Evolutionary conservation across 2,797 vertebrate genomes (phyloP).

Genomic region (Sarcophilus harrisii): DNA sequence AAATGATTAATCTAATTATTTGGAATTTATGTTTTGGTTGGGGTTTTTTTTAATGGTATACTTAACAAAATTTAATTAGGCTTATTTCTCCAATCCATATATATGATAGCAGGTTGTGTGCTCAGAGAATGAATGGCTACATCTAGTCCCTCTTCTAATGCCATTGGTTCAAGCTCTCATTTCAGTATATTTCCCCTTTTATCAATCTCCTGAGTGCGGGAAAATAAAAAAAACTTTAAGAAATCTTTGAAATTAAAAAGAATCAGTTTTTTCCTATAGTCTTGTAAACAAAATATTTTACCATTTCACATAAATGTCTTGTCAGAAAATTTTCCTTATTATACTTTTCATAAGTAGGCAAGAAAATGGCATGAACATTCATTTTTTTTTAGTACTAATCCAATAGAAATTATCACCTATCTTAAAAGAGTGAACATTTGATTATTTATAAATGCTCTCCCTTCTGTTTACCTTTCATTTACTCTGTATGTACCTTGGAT

Average conservation of each 20-base stretch:
- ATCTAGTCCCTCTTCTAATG: not conserved
- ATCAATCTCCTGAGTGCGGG: not conserved
- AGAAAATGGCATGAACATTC: slow-evolving; percentile 4
- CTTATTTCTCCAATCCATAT: not conserved
- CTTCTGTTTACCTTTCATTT: not conserved
- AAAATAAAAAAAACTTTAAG: not conserved
- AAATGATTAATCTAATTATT: slow-evolving; percentile 8
- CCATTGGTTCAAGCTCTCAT: not conserved
- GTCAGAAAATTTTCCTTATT: slow-evolving; percentile 12
- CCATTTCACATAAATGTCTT: not conserved
- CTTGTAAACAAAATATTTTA: slow-evolving; percentile 46
- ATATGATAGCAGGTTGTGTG: not conserved
- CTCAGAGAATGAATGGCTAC: not conserved
- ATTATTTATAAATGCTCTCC: not conserved
- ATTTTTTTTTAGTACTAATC: slow-evolving; percentile 27
- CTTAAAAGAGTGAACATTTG: not conserved
- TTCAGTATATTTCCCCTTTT: not conserved
- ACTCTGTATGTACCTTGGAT: not conserved
- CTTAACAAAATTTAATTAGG: not conserved
- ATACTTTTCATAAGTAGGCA: not conserved
- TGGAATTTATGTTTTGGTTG: not conserved
- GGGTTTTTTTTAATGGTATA: not conserved
- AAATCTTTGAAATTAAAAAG: not conserved
- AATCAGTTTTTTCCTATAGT: not conserved
- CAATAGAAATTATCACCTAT: slow-evolving; percentile 4